phyloP scores from a whole-genome alignment of 2,113 vertebrate species.

The Chascanopsetta lugubris region DNA sequence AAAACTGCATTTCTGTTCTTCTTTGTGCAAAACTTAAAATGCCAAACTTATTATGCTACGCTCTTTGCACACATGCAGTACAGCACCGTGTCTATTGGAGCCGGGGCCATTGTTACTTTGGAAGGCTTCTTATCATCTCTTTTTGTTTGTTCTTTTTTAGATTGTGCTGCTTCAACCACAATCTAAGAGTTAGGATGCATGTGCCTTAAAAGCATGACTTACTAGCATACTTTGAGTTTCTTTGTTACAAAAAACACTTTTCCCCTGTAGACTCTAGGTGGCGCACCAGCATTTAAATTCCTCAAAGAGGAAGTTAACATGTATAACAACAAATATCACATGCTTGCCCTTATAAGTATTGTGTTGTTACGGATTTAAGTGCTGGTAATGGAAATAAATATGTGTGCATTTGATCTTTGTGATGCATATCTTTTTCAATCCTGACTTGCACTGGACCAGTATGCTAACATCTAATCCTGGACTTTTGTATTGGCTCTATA shows the following conservation, averaged over 20 bases:
- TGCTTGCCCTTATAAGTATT: constrained; percentile 4
- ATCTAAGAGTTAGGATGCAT: constrained; percentile 67
- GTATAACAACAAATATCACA: too few species aligned
- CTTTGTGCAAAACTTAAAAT: constrained; percentile 24
- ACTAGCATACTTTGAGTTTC: constrained; percentile 25
- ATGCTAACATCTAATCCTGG: not conserved
- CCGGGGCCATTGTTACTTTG: constrained; percentile 30
- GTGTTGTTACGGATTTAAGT: not conserved
- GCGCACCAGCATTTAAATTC: not conserved
- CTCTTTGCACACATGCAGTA: constrained; percentile 24
- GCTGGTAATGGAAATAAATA: constrained; percentile 23
- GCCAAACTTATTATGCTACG: constrained; percentile 8
- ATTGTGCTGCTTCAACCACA: constrained; percentile 49
- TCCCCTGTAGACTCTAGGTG: constrained; percentile 4
- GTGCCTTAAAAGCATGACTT: constrained; percentile 65
- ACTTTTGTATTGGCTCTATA: not conserved
- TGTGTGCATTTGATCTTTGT: constrained; percentile 7
- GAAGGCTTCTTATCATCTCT: constrained; percentile 30
- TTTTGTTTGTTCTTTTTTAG: constrained; percentile 54
- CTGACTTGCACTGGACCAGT: not conserved
- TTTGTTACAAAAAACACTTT: constrained; percentile 10
- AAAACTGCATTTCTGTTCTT: constrained; percentile 32
- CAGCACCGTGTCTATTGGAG: constrained; percentile 45
- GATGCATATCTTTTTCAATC: not conserved
- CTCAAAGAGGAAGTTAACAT: not conserved